Evolutionary conservation across 1,140 invertebrate genomes (phyloP).

Genomic region (Tigriopus japonicus): DNA sequence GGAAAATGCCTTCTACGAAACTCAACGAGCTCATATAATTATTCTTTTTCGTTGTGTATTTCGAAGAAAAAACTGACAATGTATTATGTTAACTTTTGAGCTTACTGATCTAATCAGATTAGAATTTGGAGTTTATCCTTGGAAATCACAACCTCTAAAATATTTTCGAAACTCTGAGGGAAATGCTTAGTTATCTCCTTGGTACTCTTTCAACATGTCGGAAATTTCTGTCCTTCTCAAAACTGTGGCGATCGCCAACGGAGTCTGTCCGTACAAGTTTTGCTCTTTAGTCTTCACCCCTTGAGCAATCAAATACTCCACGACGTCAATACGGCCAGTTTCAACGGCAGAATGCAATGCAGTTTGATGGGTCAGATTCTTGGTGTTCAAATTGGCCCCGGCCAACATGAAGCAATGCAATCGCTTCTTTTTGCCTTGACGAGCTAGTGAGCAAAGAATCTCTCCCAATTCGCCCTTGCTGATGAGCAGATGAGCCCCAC

Average conservation of each 20-base stretch:
- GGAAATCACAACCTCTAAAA: too few relatives aligned
- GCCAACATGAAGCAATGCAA: background rate
- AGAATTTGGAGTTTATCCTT: too few relatives aligned
- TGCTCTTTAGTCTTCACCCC: background rate
- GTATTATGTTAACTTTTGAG: too few relatives aligned
- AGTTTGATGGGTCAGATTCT: constrained; percentile 11
- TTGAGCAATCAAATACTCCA: background rate
- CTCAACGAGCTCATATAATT: too few relatives aligned
- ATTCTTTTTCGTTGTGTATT: too few relatives aligned
- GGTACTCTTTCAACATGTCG: too few relatives aligned
- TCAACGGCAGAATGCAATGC: constrained; percentile 2
- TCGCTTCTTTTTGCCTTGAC: background rate
- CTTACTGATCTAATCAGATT: too few relatives aligned
- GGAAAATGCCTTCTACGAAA: too few relatives aligned
- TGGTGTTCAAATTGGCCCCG: background rate
- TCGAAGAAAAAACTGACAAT: too few relatives aligned
- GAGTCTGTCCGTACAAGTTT: constrained; percentile 1
- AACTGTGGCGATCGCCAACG: background rate
- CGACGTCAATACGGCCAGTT: background rate
- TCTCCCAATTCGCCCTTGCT: constrained; percentile 33
- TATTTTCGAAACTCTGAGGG: too few relatives aligned
- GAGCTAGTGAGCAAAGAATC: constrained; percentile 32
- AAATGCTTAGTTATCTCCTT: too few relatives aligned
- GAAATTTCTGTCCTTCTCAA: background rate
- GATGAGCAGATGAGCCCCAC: constrained; percentile 39